Conservation (phyloP, 2,113 vertebrate species). For the Phocoena sinus region DNA sequence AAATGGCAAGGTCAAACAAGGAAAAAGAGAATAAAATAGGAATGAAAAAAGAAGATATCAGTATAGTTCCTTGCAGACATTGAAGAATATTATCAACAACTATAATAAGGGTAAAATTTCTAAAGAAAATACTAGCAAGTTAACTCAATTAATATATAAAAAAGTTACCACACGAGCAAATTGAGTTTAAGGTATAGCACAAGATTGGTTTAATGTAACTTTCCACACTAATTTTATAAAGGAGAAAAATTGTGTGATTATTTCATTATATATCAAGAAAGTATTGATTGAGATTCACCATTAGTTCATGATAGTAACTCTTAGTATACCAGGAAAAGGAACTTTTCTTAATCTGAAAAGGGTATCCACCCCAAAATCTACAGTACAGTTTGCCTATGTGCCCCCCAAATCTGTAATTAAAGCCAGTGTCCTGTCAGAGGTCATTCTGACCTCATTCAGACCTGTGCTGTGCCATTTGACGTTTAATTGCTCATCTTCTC, state of each 20-base stretch:
- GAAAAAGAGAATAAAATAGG: background rate
- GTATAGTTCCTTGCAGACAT: background rate
- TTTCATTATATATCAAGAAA: background rate
- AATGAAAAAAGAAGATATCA: background rate
- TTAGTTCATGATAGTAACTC: background rate
- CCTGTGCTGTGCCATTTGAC: background rate
- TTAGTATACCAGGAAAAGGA: background rate
- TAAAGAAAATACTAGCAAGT: background rate
- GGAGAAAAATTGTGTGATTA: background rate
- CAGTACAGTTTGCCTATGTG: background rate
- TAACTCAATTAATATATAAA: background rate
- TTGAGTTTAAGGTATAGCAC: background rate
- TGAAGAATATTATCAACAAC: background rate
- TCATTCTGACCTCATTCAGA: background rate
- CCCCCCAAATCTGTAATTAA: background rate
- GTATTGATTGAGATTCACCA: background rate
- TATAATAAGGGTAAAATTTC: background rate
- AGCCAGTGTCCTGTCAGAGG: background rate
- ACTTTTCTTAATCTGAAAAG: background rate
- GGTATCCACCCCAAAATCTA: background rate
- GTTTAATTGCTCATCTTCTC: background rate
- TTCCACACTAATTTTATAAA: background rate
- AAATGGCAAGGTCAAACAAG: background rate
- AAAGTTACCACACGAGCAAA: background rate
- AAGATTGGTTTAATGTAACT: conserved; percentile 6